Conservation (phyloP, 1,140 invertebrate species). For the Tetraneura akinire region DNA sequence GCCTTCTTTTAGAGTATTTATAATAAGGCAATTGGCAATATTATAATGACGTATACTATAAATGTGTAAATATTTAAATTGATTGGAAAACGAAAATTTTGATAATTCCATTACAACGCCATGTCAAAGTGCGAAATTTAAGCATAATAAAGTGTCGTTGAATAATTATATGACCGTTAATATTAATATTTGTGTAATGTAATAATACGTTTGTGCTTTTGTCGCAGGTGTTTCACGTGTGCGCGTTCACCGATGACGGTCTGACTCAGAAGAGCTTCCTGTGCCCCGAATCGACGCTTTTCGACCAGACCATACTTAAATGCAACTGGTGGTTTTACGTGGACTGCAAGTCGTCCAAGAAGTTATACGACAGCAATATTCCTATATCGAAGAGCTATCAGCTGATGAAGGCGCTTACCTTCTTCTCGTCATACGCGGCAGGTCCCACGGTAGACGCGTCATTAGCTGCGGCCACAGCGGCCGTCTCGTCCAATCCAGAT, state of each 20-base stretch:
- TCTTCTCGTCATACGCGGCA: constrained; percentile 78
- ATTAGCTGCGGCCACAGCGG: neutral
- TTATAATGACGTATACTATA: too few species aligned
- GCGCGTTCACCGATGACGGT: constrained; percentile 83
- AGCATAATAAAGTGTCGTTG: too few species aligned
- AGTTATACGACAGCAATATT: constrained; percentile 83
- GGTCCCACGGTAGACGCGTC: constrained; percentile 5
- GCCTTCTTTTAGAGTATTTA: too few species aligned
- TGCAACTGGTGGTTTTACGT: constrained; percentile 93
- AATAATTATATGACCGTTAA: too few species aligned
- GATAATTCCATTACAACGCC: too few species aligned
- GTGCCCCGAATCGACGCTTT: constrained; percentile 84
- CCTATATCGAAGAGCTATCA: constrained; percentile 89
- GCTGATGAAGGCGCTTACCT: constrained; percentile 83
- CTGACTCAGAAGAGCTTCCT: constrained; percentile 86
- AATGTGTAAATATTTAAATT: too few species aligned
- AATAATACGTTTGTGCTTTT: constrained; percentile 33
- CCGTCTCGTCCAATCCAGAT: neutral
- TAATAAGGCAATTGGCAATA: too few species aligned
- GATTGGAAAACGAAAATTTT: too few species aligned
- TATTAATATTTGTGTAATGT: too few species aligned
- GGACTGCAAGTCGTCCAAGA: constrained; percentile 77
- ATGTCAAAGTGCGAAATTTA: too few species aligned
- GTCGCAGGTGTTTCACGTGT: constrained; percentile 82
- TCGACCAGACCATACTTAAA: constrained; percentile 84